phyloP scores from a whole-genome alignment of 2,888 invertebrate genomes.

The Microctonus hyperodae region DNA sequence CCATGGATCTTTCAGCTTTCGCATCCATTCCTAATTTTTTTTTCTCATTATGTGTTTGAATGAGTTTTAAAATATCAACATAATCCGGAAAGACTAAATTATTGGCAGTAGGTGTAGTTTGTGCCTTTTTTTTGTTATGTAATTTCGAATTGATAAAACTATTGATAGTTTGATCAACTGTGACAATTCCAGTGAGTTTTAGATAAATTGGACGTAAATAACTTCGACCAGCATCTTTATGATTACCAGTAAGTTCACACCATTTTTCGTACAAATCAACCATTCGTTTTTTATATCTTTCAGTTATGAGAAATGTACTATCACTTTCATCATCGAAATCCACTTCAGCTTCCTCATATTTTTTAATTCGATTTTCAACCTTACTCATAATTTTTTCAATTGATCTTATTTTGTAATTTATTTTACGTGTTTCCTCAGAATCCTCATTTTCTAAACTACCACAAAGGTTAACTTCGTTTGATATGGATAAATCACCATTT shows the following conservation, averaged over 20 bases:
- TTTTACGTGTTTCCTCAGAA: constrained; percentile 7
- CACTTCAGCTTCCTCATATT: constrained; percentile 74
- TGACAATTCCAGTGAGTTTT: constrained; percentile 45
- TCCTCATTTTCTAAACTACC: neutral
- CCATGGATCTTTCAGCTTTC: constrained; percentile 41
- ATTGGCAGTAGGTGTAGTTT: constrained; percentile 38
- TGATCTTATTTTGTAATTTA: constrained; percentile 31
- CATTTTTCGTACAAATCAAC: constrained; percentile 46
- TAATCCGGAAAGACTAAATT: constrained; percentile 55
- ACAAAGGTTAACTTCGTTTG: neutral
- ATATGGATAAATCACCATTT: neutral
- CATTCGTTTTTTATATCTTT: constrained; percentile 65
- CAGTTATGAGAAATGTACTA: constrained; percentile 76
- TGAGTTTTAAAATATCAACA: constrained; percentile 52
- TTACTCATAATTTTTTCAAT: constrained; percentile 70
- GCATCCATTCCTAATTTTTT: constrained; percentile 44
- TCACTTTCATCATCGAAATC: constrained; percentile 78
- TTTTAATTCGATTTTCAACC: constrained; percentile 72
- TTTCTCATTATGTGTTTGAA: constrained; percentile 46
- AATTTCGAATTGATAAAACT: constrained; percentile 55
- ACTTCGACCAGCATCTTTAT: constrained; percentile 46
- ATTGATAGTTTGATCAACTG: constrained; percentile 54
- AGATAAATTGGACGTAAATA: constrained; percentile 51
- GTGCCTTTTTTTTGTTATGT: constrained; percentile 40
- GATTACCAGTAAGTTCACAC: constrained; percentile 49